Evolutionary conservation across 2,888 invertebrate species (phyloP).

Genomic region (Clepsis dumicolana): DNA sequence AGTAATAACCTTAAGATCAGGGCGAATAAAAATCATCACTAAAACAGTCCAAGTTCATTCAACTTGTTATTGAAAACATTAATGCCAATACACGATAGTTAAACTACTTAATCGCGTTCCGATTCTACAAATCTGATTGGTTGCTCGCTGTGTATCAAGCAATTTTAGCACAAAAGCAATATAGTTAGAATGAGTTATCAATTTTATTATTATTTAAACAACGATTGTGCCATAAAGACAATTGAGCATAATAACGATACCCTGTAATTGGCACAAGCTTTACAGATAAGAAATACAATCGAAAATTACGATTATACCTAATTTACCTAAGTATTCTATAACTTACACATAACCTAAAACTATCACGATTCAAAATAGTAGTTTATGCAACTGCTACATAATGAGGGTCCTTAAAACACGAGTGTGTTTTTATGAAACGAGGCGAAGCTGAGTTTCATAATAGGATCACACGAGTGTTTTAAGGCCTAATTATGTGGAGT

Average conservation of each 20-base stretch:
- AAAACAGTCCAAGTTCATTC: conserved; percentile 12
- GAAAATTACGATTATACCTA: neutral
- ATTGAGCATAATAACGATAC: neutral
- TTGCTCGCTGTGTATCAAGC: neutral
- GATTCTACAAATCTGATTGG: conserved; percentile 5
- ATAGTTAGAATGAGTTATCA: conserved; percentile 23
- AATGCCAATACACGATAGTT: conserved; percentile 11
- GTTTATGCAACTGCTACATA: no score
- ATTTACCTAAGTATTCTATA: neutral
- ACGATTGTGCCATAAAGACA: conserved; percentile 12
- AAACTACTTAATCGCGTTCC: conserved; percentile 5
- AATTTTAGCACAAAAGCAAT: conserved; percentile 21
- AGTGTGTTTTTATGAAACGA: no score
- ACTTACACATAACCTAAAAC: neutral
- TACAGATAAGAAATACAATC: conserved; percentile 25
- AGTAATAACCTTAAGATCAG: neutral
- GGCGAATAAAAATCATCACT: neutral
- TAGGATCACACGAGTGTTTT: no score
- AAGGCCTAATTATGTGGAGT: no score
- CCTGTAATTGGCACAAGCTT: conserved; percentile 11
- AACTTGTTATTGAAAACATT: conserved; percentile 16
- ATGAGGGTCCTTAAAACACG: no score
- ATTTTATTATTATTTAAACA: conserved; percentile 7
- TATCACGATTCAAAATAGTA: neutral
- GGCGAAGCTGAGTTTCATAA: no score